phyloP scores from a whole-genome alignment of 2,797 vertebrate genomes.

The Lepidocolaptes lacrymiger region DNA sequence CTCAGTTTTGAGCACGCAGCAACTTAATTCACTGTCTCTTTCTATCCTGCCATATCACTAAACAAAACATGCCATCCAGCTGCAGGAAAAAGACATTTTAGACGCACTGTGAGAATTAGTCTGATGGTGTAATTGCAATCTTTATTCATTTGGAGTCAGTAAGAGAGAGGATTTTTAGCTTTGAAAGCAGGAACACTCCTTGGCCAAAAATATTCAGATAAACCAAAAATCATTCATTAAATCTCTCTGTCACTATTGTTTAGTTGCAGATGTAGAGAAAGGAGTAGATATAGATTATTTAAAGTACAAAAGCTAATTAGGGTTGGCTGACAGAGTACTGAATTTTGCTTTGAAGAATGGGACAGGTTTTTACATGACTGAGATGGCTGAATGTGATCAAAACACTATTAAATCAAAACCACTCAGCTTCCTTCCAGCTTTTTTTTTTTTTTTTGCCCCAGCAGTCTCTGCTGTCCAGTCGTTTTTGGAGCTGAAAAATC shows the following conservation, averaged over 20 bases:
- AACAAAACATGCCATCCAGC: not conserved
- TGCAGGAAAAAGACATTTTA: not conserved
- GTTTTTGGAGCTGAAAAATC: conserved; percentile 1
- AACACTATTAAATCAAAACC: conserved; percentile 17
- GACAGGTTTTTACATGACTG: conserved; percentile 4
- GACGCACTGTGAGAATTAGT: not conserved
- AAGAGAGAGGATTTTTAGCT: not conserved
- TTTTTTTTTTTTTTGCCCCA: too few relatives aligned
- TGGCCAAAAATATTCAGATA: not conserved
- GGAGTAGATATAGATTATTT: conserved; percentile 24
- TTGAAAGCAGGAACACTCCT: not conserved
- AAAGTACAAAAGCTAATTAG: conserved; percentile 38
- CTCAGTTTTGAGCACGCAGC: not conserved
- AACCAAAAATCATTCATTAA: not conserved
- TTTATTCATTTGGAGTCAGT: not conserved
- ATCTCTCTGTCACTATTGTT: conserved; percentile 8
- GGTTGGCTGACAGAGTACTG: conserved; percentile 28
- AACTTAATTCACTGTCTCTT: not conserved
- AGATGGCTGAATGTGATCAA: conserved; percentile 20
- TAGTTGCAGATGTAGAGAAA: conserved; percentile 1
- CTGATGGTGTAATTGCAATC: not conserved
- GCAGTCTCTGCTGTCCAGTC: not conserved
- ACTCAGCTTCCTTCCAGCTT: not conserved
- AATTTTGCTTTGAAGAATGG: conserved; percentile 39
- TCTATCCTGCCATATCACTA: not conserved